These are phyloP conservation scores for Melanitta fusca DNA, from an alignment of 2,797 vertebrate genomes.

Conservation along the genomic window DNA sequence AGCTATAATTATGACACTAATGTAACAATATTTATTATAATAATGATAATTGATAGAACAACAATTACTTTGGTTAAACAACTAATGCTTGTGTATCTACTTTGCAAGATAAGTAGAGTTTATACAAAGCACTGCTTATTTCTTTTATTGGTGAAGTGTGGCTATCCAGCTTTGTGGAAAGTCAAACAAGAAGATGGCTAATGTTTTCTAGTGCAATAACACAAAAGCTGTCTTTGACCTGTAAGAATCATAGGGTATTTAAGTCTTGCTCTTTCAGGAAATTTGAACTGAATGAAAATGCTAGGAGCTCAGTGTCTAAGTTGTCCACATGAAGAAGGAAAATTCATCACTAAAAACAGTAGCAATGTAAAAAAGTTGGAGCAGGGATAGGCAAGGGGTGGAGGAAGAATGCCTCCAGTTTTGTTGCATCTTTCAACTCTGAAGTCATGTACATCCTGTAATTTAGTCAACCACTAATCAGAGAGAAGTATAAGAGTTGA, in stretches of 20 bases:
- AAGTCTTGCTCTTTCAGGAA: not conserved
- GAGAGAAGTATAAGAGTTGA: not conserved
- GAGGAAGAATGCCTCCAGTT: not conserved
- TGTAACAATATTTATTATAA: not conserved
- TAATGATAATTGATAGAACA: not conserved
- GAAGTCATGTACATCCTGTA: not conserved
- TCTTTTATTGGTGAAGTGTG: not conserved
- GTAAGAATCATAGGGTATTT: not conserved
- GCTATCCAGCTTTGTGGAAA: not conserved
- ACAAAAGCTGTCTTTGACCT: not conserved
- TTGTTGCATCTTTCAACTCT: not conserved
- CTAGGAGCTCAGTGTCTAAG: not conserved
- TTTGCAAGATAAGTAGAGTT: not conserved
- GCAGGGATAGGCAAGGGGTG: not conserved
- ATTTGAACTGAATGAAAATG: not conserved
- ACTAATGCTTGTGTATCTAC: not conserved
- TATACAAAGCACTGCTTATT: not conserved
- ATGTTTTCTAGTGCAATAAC: not conserved
- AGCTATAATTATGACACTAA: not conserved
- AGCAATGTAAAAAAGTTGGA: not conserved
- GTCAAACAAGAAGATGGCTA: not conserved
- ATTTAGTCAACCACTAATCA: not conserved
- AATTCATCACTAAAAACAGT: not conserved
- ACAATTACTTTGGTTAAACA: not conserved
- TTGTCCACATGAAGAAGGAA: not conserved